These are phyloP conservation scores for Megalurothrips usitatus DNA, from an alignment of 2,888 invertebrate species.

Conservation along the genomic window DNA sequence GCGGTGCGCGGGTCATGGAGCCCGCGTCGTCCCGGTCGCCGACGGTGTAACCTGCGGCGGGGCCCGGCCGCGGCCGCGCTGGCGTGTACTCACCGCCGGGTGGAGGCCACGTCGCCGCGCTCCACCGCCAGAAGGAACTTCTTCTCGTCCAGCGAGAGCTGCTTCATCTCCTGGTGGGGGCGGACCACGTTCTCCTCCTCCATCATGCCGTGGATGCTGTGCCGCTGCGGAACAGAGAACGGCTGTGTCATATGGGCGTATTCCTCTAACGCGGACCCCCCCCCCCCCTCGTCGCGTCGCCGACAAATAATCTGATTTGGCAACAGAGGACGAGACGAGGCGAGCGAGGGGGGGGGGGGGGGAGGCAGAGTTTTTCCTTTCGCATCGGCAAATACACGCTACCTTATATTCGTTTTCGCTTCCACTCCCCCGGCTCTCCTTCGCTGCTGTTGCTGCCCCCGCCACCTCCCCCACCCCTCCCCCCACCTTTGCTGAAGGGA, in stretches of 20 bases:
- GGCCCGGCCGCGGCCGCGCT: no score
- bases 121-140: conserved; percentile 93
- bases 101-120: conserved; percentile 92
- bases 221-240: conserved; percentile 56
- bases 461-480: background rate
- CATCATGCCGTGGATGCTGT: conserved; percentile 89
- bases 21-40: no score
- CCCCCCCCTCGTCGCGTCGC: conserved; percentile 48
- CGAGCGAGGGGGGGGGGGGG: no score
- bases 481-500: background rate
- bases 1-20: no score
- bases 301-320: conserved; percentile 33
- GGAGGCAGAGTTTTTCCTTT: no score
- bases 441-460: background rate
- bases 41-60: no score
- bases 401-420: background rate
- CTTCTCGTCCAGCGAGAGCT: conserved; percentile 81
- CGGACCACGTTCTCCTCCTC: conserved; percentile 84
- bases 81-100: conserved; percentile 63
- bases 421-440: background rate
- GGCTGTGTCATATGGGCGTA: no score
- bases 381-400: no score
- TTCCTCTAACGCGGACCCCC: no score
- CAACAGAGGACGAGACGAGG: conserved; percentile 7
- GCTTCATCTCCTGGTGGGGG: conserved; percentile 83